Conservation (phyloP, 2,113 vertebrate species). For the Prunella himalayana region DNA sequence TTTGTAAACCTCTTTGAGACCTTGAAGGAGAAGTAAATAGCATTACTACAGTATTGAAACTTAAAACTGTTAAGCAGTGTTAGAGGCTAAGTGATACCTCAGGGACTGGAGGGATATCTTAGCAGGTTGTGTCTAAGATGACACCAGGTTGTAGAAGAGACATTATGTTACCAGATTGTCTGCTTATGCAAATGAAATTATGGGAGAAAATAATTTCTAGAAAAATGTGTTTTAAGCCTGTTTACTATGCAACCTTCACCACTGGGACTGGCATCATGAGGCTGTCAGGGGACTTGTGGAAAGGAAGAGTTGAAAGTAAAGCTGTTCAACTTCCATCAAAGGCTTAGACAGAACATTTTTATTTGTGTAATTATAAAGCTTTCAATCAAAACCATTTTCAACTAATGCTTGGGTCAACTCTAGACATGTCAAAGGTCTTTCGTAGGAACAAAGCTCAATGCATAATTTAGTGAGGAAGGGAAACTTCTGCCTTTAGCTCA, state of each 20-base stretch:
- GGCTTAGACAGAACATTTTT: not conserved
- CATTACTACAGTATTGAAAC: not conserved
- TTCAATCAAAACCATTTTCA: not conserved
- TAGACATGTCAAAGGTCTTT: not conserved
- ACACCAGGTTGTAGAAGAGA: not conserved
- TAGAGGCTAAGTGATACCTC: conserved; percentile 15
- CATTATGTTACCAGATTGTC: not conserved
- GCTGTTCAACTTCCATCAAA: not conserved
- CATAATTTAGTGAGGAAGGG: not conserved
- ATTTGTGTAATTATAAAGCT: not conserved
- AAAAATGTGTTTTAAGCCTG: not conserved
- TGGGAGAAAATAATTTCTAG: not conserved
- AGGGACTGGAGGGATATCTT: not conserved
- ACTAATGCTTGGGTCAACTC: not conserved
- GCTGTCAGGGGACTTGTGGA: not conserved
- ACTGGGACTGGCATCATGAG: not conserved
- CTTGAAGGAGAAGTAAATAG: conserved; percentile 8
- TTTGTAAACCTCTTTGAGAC: conserved; percentile 21
- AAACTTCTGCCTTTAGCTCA: not conserved
- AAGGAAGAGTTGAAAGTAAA: conserved; percentile 10
- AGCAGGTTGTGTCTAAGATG: not conserved
- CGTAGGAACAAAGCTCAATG: not conserved
- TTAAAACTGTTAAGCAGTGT: conserved; percentile 5
- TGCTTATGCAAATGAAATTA: not conserved
- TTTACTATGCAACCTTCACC: not conserved